Base-by-base conservation (phyloP, 2,888 invertebrate species). In the Cataglyphis rosenhaueri region DNA sequence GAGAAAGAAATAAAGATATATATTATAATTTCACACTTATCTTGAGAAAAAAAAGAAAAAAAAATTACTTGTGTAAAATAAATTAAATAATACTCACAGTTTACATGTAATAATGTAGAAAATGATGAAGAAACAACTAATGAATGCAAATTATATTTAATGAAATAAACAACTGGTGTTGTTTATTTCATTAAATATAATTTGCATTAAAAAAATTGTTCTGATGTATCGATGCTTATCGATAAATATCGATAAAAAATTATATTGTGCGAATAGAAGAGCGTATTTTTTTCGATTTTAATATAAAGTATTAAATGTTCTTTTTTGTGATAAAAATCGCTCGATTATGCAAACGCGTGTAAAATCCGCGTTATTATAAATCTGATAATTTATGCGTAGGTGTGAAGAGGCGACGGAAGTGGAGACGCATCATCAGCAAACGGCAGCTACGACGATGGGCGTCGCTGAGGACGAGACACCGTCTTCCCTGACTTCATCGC, bases 401-500 rank as follows among this genome's bases (percentile, higher is more conserved):
- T 94, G 94, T 87, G 94, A 93, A 92, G 94, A 94, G 91, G 93
- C 92, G 85, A 92, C 93, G 90, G 94, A 94, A 92, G 92, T 93
- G 91, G 93, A 94, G 91, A 91, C 93, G 89, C 92, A 93, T 92
- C 93, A 93, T 91, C 93, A 92, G 89, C 93, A 93, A 90, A 91
- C 93, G 85, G 92, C 92, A 87, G 91, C 91, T 90, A 90, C 92
- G 87, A 93, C 93, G 89, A 94, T 94, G 94, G 94, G 94, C 88
- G 93, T 94, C 91, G 94, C 94, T 86, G 94, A 94, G 90, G 94
- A 94, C 90, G 94, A 94, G 87, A 93, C 93, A 76, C 92, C 94
- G 86, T 92, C 93, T 85, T 93, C 93, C 84, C 89, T 93, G 89
- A 93, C 92, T 87, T 92, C 94, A 85, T 93, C 94, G 70, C 93